Percentiles rank a stretch among this genome's conserved stretches.
Conservation (phyloP, 2,113 vertebrate genomes). For the Microcebus tavaratra region DNA sequence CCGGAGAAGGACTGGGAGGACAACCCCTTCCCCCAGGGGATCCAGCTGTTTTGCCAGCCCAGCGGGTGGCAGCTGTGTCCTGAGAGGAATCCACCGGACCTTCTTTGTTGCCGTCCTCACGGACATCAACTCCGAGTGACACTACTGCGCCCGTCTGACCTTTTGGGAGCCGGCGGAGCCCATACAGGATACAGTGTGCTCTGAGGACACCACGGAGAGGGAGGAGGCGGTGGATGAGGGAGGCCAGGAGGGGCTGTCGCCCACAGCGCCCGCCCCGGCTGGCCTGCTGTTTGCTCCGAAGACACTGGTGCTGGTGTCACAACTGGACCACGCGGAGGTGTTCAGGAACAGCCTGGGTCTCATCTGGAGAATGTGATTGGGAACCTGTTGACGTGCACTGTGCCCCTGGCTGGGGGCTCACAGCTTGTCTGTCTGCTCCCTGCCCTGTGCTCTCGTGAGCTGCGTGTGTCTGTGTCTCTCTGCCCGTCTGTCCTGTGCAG, state of each 20-base stretch:
- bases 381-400: conserved; percentile 94
- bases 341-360: conserved; percentile 97
- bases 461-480: conserved; percentile 83
- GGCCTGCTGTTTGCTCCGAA: conserved; percentile 94
- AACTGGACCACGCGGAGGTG: conserved; percentile 93
- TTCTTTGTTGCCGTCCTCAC: conserved; percentile 98
- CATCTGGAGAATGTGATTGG: conserved; percentile 95
- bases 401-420: conserved; percentile 94
- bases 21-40: too few relatives aligned
- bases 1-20: too few relatives aligned
- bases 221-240: conserved; percentile 86
- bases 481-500: conserved; percentile 90
- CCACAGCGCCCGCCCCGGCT: conserved; percentile 77
- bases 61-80: conserved; percentile 95
- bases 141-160: conserved; percentile 98
- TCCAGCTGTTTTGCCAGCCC: conserved; percentile 93
- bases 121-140: conserved; percentile 96
- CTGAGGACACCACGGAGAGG: conserved; percentile 82
- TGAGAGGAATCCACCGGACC: conserved; percentile 89
- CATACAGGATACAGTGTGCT: conserved; percentile 51
- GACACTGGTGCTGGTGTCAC: conserved; percentile 96
- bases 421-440: conserved; percentile 75
- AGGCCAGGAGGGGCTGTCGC: conserved; percentile 73
- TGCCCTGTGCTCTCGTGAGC: background rate
- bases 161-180: conserved; percentile 95